Conservation (phyloP, 2,888 invertebrate species). For the Pollenia labialis region DNA sequence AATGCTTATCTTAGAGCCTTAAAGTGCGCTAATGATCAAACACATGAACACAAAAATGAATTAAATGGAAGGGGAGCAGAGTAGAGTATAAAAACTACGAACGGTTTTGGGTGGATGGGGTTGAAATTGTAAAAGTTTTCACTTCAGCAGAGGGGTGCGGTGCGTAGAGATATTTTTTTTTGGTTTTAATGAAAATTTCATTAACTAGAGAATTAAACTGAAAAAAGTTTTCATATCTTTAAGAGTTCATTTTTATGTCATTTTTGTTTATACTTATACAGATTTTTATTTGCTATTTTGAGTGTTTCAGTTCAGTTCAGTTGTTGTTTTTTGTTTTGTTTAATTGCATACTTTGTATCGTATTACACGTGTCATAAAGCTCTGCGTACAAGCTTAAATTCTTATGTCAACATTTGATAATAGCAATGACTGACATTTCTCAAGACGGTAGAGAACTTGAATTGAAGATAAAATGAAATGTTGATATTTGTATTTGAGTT, state of each 20-base stretch:
- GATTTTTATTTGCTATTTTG: constrained; percentile 42
- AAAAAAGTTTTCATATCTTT: constrained; percentile 47
- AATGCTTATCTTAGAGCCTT: constrained; percentile 11
- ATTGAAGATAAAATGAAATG: constrained; percentile 32
- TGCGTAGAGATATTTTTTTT: constrained; percentile 34
- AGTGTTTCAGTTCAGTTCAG: constrained; percentile 28
- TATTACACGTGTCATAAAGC: constrained; percentile 77
- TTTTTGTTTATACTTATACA: constrained; percentile 30
- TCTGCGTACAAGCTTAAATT: constrained; percentile 74
- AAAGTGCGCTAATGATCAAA: constrained; percentile 43
- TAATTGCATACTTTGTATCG: constrained; percentile 76
- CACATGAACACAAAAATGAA: constrained; percentile 30
- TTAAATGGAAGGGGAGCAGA: constrained; percentile 11
- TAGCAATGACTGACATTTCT: constrained; percentile 65
- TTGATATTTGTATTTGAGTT: neutral
- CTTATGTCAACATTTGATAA: constrained; percentile 74
- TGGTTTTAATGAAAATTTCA: constrained; percentile 55
- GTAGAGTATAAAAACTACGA: too few species aligned
- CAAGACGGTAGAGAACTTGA: constrained; percentile 40
- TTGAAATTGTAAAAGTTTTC: constrained; percentile 31
- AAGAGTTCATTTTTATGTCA: constrained; percentile 43
- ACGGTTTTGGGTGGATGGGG: neutral
- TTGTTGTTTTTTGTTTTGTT: constrained; percentile 69
- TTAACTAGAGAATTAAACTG: constrained; percentile 55
- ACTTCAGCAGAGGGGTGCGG: neutral